Evolutionary conservation across 2,113 vertebrate genomes (phyloP).

Genomic region (human): GRCh38 chr7:26512001-26512500

Average conservation of each 20-base stretch:
- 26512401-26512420: neutral
- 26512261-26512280: neutral
- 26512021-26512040: neutral
- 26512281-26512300: neutral
- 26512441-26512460: neutral
- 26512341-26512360: neutral
- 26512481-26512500: too few species aligned
- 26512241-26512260: neutral
- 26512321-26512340: neutral
- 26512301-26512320: neutral
- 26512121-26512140: neutral
- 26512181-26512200: neutral
- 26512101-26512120: neutral
- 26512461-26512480: neutral
- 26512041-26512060: neutral
- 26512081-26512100: neutral
- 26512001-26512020: slow-evolving; percentile 10
- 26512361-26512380: neutral
- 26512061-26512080: slow-evolving; percentile 15
- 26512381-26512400: neutral
- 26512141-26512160: neutral
- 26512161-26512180: neutral
- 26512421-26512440: neutral
- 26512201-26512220: neutral
- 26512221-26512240: neutral